Evolutionary conservation across 2,113 vertebrate species (phyloP).

Genomic region (Lichenostomus cassidix): DNA sequence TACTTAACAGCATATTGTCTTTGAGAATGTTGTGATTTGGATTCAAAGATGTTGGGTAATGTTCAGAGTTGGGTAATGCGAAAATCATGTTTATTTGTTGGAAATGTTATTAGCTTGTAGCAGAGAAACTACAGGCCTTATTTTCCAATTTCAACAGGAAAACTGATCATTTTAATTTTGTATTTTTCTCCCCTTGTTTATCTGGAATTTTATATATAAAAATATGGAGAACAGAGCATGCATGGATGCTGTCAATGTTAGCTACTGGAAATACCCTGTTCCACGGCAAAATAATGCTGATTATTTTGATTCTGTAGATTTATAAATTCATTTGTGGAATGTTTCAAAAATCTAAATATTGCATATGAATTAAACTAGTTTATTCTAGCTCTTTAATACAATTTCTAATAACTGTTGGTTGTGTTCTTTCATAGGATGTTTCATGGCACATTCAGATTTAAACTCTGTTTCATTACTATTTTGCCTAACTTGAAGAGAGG

Average conservation of each 20-base stretch:
- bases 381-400: neutral
- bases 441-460: neutral
- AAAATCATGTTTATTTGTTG: slow-evolving; percentile 2
- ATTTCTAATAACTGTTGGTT: neutral
- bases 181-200: neutral
- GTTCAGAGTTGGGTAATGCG: neutral
- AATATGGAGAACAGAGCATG: neutral
- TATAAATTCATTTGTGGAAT: neutral
- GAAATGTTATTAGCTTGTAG: neutral
- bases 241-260: neutral
- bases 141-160: neutral
- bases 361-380: neutral
- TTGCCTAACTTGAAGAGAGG: neutral
- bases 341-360: neutral
- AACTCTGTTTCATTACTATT: neutral
- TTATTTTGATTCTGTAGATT: neutral
- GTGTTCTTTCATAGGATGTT: neutral
- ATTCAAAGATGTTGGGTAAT: neutral
- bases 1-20: slow-evolving; percentile 55
- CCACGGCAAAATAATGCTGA: neutral
- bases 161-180: neutral
- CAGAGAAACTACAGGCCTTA: neutral
- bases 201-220: neutral
- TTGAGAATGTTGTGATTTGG: neutral
- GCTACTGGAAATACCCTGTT: neutral